These are phyloP conservation scores for Ganaspis brasiliensis DNA, from an alignment of 2,888 invertebrate genomes.

Conservation along the genomic window DNA sequence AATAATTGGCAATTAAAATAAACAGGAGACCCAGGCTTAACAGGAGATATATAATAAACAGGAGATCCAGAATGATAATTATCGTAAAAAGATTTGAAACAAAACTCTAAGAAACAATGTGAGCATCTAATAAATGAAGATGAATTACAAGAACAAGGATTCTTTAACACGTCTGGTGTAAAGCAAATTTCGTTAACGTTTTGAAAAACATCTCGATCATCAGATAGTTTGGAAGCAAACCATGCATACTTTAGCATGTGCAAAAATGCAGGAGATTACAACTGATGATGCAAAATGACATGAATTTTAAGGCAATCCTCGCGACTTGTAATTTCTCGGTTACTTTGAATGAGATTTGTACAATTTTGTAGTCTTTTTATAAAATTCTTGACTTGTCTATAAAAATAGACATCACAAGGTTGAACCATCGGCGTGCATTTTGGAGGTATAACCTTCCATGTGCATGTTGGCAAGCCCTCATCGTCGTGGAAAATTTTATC, in stretches of 20 bases:
- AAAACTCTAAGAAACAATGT: conserved; percentile 12
- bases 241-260: conserved; percentile 45
- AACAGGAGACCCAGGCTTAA: no score
- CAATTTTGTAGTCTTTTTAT: conserved; percentile 46
- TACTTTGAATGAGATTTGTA: neutral
- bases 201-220: conserved; percentile 12
- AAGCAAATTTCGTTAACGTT: conserved; percentile 41
- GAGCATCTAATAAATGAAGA: conserved; percentile 39
- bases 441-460: neutral
- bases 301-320: conserved; percentile 43
- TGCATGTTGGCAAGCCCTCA: neutral
- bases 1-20: no score
- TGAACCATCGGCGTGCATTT: conserved; percentile 45
- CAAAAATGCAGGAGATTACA: conserved; percentile 37
- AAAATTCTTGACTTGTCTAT: conserved; percentile 43
- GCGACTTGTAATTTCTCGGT: conserved; percentile 38
- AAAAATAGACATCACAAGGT: conserved; percentile 44
- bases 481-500: conserved; percentile 22
- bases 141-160: neutral
- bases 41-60: no score
- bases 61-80: conserved; percentile 33
- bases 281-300: conserved; percentile 22
- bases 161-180: neutral
- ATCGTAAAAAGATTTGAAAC: conserved; percentile 38
- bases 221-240: conserved; percentile 33